Evolutionary conservation across 1,140 invertebrate genomes (phyloP).

Genomic region (Platyscapa corneri): DNA sequence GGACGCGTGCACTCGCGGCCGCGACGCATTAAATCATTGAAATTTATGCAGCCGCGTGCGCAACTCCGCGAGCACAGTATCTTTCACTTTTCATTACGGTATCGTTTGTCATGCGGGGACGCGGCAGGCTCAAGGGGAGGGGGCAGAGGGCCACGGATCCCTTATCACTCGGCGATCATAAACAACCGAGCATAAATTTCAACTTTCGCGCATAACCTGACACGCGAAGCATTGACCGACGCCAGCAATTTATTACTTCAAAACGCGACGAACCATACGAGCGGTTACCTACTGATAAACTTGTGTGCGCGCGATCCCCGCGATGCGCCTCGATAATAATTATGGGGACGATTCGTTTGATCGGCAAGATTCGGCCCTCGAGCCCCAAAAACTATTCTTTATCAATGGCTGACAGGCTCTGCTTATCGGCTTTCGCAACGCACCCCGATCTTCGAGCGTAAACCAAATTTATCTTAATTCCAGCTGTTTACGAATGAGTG

Average conservation of each 20-base stretch:
- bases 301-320: slow-evolving; percentile 58
- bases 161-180: slow-evolving; percentile 75
- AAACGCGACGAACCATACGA: slow-evolving; percentile 66
- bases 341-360: slow-evolving; percentile 48
- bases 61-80: slow-evolving; percentile 67
- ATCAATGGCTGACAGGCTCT: background rate
- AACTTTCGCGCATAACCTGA: slow-evolving; percentile 76
- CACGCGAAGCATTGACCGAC: slow-evolving; percentile 70
- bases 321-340: slow-evolving; percentile 47
- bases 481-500: background rate
- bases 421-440: background rate
- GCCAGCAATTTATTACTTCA: slow-evolving; percentile 73
- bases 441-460: background rate
- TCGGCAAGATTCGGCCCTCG: slow-evolving; percentile 36
- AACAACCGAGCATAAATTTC: slow-evolving; percentile 75
- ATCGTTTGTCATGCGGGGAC: slow-evolving; percentile 73
- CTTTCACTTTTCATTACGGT: slow-evolving; percentile 76
- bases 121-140: slow-evolving; percentile 43
- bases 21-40: slow-evolving; percentile 74
- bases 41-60: slow-evolving; percentile 72
- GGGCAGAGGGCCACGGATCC: slow-evolving; percentile 64
- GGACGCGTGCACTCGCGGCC: background rate
- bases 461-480: slow-evolving; percentile 7
- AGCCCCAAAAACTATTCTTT: slow-evolving; percentile 25
- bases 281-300: slow-evolving; percentile 67